Percentiles rank a stretch among this genome's conserved stretches.
These are phyloP conservation scores for Nasua narica DNA, from an alignment of 2,797 vertebrate species.

Conservation along the genomic window DNA sequence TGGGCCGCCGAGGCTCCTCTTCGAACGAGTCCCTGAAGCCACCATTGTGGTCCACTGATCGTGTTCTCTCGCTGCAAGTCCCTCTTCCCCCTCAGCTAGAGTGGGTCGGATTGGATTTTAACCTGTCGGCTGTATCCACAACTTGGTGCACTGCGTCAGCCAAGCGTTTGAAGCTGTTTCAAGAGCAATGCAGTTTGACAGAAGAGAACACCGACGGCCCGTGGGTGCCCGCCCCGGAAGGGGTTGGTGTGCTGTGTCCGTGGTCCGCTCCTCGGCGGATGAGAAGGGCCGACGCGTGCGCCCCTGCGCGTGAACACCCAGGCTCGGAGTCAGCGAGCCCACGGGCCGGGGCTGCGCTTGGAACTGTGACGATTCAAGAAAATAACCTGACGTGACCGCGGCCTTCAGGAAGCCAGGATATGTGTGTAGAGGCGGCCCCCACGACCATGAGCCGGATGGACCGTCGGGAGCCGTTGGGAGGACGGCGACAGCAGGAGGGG, in stretches of 20 bases:
- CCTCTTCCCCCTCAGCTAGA: background rate
- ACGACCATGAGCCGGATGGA: background rate
- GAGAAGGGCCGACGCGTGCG: background rate
- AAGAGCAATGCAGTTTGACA: background rate
- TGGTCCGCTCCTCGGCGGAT: background rate
- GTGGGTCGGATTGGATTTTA: background rate
- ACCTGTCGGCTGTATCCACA: background rate
- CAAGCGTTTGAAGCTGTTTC: background rate
- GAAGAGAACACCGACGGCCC: background rate
- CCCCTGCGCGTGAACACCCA: rapidly evolving
- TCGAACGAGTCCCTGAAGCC: background rate
- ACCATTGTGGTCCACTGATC: background rate
- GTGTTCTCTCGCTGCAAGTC: background rate
- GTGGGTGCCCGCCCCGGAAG: background rate
- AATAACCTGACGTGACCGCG: background rate
- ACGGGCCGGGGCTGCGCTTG: background rate
- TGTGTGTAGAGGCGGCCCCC: background rate
- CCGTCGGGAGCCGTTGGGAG: background rate
- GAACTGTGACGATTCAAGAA: background rate
- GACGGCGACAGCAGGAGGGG: background rate
- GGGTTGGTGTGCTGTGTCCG: background rate
- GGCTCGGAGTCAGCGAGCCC: background rate
- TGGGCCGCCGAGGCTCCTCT: background rate
- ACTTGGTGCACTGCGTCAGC: background rate
- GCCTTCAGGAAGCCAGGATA: background rate